Percentiles rank a stretch among this genome's conserved stretches.
phyloP scores from a whole-genome alignment of 64 coral and sea anemone species.

The Acropora yongei region DNA sequence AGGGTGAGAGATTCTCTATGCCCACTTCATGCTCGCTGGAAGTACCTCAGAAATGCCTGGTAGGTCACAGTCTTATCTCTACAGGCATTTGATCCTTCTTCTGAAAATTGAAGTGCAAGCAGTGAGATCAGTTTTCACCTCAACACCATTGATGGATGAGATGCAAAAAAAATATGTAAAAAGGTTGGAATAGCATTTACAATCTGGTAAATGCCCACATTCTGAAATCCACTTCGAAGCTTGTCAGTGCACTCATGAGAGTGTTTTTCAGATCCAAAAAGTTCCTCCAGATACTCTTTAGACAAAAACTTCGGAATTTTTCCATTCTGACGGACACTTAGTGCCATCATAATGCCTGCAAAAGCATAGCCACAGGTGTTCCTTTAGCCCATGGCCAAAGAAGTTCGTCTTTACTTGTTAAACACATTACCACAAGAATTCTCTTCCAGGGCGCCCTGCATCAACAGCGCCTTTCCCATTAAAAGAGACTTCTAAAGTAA shows the following conservation, averaged over 20 bases:
- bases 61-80: too few relatives aligned
- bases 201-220: conserved; percentile 53
- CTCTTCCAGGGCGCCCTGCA: conserved; percentile 56
- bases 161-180: conserved; percentile 48
- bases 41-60: too few relatives aligned
- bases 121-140: conserved; percentile 15
- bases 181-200: conserved; percentile 45
- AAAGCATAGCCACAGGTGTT: conserved; percentile 41
- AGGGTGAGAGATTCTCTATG: too few relatives aligned
- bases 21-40: too few relatives aligned
- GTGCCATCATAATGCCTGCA: conserved; percentile 54
- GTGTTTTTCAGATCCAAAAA: conserved; percentile 33
- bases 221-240: conserved; percentile 14
- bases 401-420: conserved; percentile 53
- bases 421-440: conserved; percentile 61
- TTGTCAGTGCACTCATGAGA: background rate
- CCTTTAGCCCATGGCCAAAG: conserved; percentile 70
- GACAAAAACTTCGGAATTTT: conserved; percentile 45
- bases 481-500: conserved; percentile 61
- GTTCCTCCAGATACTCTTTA: conserved; percentile 50
- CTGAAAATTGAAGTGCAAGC: too few relatives aligned
- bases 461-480: conserved; percentile 46
- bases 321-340: conserved; percentile 69
- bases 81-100: too few relatives aligned
- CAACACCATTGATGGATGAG: conserved; percentile 14